phyloP scores from a whole-genome alignment of 2,113 vertebrate species.

The Dicrurus megarhynchus region DNA sequence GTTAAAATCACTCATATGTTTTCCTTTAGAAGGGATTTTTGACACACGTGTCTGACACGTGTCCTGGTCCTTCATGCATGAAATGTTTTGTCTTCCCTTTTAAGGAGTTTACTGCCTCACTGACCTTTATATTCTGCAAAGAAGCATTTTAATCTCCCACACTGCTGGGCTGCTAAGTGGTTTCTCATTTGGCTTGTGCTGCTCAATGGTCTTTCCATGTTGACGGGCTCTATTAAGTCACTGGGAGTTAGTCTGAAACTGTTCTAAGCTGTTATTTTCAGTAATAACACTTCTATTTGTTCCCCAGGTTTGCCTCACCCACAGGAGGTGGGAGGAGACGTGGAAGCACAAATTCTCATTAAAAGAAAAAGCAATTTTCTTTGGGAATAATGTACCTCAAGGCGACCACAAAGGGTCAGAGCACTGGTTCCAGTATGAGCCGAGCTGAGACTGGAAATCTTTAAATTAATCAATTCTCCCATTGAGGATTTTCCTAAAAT shows the following conservation, averaged over 20 bases:
- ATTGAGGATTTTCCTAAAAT: neutral
- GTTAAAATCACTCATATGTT: neutral
- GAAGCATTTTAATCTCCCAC: constrained; percentile 67
- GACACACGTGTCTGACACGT: neutral
- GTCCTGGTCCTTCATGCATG: neutral
- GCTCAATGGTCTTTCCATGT: constrained; percentile 62
- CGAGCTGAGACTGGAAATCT: neutral
- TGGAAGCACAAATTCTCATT: constrained; percentile 7
- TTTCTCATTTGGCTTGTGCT: constrained; percentile 70
- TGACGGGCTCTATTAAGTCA: constrained; percentile 64
- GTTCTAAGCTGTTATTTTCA: constrained; percentile 52
- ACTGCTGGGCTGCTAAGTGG: constrained; percentile 59
- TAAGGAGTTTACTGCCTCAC: constrained; percentile 69
- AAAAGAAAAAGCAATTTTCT: constrained; percentile 3
- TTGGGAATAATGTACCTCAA: neutral
- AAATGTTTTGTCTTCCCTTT: constrained; percentile 62
- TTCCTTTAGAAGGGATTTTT: neutral
- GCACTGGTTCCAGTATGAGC: neutral
- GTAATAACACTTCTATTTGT: constrained; percentile 38
- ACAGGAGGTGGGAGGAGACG: neutral
- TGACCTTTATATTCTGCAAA: constrained; percentile 74
- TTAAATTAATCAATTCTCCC: neutral
- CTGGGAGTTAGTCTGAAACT: constrained; percentile 35
- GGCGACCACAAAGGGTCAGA: neutral
- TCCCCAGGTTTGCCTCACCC: neutral